phyloP scores from a whole-genome alignment of 2,797 vertebrate genomes.

The Aselliscus stoliczkanus region DNA sequence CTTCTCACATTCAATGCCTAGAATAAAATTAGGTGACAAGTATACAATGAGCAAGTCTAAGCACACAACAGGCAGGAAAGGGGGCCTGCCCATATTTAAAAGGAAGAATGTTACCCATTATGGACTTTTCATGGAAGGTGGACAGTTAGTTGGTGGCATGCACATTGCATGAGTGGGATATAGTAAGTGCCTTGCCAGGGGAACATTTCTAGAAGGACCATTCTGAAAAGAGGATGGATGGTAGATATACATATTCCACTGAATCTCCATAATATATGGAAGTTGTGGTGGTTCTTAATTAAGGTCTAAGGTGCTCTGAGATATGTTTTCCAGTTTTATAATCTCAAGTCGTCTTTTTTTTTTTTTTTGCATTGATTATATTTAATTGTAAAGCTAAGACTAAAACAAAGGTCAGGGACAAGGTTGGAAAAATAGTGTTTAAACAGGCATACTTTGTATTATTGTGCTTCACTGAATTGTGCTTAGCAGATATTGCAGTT shows the following conservation, averaged over 20 bases:
- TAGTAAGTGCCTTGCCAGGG: neutral
- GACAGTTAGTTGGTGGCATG: neutral
- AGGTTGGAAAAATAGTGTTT: neutral
- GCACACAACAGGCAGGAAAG: neutral
- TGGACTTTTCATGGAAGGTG: neutral
- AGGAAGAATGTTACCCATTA: neutral
- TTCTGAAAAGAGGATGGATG: neutral
- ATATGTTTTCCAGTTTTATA: neutral
- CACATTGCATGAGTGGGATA: neutral
- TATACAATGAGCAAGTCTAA: constrained; percentile 7
- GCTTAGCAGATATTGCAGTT: neutral
- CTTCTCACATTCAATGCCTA: constrained; percentile 18
- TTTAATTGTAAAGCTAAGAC: neutral
- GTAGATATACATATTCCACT: neutral
- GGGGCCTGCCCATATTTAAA: neutral
- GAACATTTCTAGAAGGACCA: neutral
- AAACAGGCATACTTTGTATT: neutral
- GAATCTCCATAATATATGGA: neutral
- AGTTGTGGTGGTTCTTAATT: neutral
- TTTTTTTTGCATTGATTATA: neutral
- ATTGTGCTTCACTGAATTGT: neutral
- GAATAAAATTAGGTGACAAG: constrained; percentile 44
- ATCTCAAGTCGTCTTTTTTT: neutral
- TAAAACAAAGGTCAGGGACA: neutral
- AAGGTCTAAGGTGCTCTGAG: neutral